These are phyloP conservation scores for Poecilobothrus nobilitatus DNA, from an alignment of 2,888 invertebrate species.

Conservation along the genomic window DNA sequence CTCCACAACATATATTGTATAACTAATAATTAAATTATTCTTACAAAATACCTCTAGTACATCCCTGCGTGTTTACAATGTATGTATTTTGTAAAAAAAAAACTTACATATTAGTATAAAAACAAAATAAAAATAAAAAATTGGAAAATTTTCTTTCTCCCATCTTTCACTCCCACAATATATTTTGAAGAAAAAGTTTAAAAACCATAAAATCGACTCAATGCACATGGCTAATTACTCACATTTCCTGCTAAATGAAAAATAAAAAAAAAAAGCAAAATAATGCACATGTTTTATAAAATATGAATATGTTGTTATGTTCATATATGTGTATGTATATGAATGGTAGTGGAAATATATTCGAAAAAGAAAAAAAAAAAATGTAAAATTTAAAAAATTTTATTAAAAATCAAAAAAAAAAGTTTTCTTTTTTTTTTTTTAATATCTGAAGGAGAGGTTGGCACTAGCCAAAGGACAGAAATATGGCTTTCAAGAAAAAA, in stretches of 20 bases:
- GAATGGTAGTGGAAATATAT: neutral
- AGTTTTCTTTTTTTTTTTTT: no score
- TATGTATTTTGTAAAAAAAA: neutral
- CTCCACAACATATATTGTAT: no score
- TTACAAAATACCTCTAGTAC: no score
- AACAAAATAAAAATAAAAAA: neutral
- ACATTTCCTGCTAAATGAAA: neutral
- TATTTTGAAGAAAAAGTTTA: neutral
- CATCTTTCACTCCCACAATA: no score
- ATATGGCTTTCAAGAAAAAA: no score
- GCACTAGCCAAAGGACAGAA: no score
- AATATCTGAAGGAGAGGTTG: no score
- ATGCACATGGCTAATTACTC: constrained; percentile 6
- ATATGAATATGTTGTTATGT: neutral
- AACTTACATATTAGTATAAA: neutral
- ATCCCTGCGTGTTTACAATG: no score
- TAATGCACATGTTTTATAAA: neutral
- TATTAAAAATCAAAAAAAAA: no score
- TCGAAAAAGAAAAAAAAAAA: neutral
- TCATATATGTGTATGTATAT: neutral
- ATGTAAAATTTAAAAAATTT: no score
- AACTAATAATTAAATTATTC: no score
- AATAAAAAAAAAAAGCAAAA: neutral
- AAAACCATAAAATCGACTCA: constrained; percentile 6
- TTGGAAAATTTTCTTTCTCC: neutral